These are phyloP conservation scores for Pseudococcus jackbeardsleyi DNA, from an alignment of 2,888 invertebrate species.

Conservation along the genomic window DNA sequence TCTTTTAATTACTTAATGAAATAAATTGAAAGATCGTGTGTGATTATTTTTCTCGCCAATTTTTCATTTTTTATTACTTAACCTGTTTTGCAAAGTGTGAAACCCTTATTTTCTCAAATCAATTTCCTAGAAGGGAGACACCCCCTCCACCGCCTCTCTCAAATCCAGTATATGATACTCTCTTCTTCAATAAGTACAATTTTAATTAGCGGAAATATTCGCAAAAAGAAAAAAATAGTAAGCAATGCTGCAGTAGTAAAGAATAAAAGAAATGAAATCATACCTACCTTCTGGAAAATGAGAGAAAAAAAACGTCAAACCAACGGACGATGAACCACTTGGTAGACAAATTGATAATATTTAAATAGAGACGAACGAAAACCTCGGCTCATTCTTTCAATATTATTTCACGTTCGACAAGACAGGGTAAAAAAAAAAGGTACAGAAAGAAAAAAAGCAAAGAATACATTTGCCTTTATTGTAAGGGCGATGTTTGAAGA, in stretches of 20 bases:
- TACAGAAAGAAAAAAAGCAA: not conserved
- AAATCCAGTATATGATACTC: too few relatives aligned
- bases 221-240: not conserved
- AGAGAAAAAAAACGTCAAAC: not conserved
- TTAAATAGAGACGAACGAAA: slow-evolving; percentile 38
- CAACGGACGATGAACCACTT: not conserved
- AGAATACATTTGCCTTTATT: slow-evolving; percentile 44
- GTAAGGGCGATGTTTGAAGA: slow-evolving; percentile 39
- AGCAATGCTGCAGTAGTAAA: not conserved
- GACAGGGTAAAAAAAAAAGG: not conserved
- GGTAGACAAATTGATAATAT: not conserved
- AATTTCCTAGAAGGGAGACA: too few relatives aligned
- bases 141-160: too few relatives aligned
- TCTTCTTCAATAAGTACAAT: too few relatives aligned
- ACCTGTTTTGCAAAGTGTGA: too few relatives aligned
- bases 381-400: slow-evolving; percentile 23
- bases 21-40: too few relatives aligned
- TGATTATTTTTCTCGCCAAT: too few relatives aligned
- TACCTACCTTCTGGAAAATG: not conserved
- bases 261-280: not conserved
- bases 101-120: too few relatives aligned
- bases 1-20: too few relatives aligned
- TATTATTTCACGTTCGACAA: not conserved
- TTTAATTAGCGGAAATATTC: too few relatives aligned
- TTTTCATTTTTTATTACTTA: too few relatives aligned